Percentiles rank a stretch among this genome's conserved stretches.
These are phyloP conservation scores for Apocheima hispidaria DNA, from an alignment of 2,888 invertebrate species.

Conservation along the genomic window DNA sequence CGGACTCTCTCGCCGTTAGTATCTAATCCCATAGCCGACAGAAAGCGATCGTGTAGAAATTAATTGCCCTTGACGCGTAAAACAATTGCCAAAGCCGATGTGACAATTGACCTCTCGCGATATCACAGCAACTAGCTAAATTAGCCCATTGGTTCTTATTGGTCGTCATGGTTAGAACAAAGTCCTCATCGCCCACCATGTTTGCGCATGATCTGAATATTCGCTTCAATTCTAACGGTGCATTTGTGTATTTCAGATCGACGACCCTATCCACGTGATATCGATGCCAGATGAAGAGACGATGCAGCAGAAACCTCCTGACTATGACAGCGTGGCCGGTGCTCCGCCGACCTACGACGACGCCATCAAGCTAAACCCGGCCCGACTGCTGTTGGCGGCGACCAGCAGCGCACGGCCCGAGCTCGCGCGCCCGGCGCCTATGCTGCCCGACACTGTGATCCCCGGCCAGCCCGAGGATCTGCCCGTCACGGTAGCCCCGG, in stretches of 20 bases:
- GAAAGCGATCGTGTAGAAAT: conserved; percentile 43
- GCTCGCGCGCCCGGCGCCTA: conserved; percentile 45
- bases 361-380: conserved; percentile 89
- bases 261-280: conserved; percentile 89
- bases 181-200: conserved; percentile 22
- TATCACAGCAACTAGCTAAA: conserved; percentile 45
- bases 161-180: conserved; percentile 30
- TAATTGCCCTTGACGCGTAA: conserved; percentile 45
- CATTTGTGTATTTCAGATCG: conserved; percentile 80
- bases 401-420: conserved; percentile 67
- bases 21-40: conserved; percentile 33
- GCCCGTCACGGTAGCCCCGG: conserved; percentile 57
- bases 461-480: conserved; percentile 68
- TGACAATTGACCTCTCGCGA: conserved; percentile 40
- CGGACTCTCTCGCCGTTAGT: conserved; percentile 27
- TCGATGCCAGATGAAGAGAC: conserved; percentile 86
- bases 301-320: conserved; percentile 89
- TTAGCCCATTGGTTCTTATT: conserved; percentile 39
- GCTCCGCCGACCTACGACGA: conserved; percentile 91
- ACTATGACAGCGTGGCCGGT: conserved; percentile 89
- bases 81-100: conserved; percentile 44
- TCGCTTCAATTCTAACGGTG: conserved; percentile 3
- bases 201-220: conserved; percentile 27
- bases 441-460: conserved; percentile 60
- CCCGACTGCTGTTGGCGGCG: conserved; percentile 81